Conservation (phyloP, 2,113 vertebrate genomes). For the Tursiops truncatus region DNA sequence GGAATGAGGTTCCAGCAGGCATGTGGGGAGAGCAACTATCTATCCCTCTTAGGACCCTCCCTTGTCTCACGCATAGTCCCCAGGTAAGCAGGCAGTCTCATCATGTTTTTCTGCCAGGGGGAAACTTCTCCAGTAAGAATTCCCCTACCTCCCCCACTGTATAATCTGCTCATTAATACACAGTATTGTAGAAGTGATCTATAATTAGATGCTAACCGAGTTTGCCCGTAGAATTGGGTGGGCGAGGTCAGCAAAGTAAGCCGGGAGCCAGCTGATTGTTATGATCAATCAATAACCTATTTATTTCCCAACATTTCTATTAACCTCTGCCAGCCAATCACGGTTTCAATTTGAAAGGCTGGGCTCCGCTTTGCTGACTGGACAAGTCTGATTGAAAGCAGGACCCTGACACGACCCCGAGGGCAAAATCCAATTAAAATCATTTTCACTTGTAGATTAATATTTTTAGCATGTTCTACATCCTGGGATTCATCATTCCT, state of each 20-base stretch:
- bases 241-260: slow-evolving; percentile 83
- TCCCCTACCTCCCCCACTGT: not conserved
- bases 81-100: not conserved
- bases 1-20: not conserved
- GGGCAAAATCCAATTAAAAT: slow-evolving; percentile 86
- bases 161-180: slow-evolving; percentile 76
- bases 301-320: slow-evolving; percentile 88
- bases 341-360: slow-evolving; percentile 83
- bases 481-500: slow-evolving; percentile 78
- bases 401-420: slow-evolving; percentile 78
- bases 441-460: slow-evolving; percentile 84
- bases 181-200: slow-evolving; percentile 60
- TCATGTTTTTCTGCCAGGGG: not conserved
- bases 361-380: slow-evolving; percentile 83
- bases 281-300: slow-evolving; percentile 90
- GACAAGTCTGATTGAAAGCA: slow-evolving; percentile 85
- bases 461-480: slow-evolving; percentile 84
- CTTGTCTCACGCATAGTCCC: not conserved
- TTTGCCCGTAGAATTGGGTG: slow-evolving; percentile 81
- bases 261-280: slow-evolving; percentile 85
- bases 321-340: slow-evolving; percentile 85
- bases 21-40: no score
- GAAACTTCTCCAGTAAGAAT: not conserved
- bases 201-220: slow-evolving; percentile 87
- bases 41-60: not conserved